Conservation (phyloP, 2,888 invertebrate genomes). For the Pterostichus niger region DNA sequence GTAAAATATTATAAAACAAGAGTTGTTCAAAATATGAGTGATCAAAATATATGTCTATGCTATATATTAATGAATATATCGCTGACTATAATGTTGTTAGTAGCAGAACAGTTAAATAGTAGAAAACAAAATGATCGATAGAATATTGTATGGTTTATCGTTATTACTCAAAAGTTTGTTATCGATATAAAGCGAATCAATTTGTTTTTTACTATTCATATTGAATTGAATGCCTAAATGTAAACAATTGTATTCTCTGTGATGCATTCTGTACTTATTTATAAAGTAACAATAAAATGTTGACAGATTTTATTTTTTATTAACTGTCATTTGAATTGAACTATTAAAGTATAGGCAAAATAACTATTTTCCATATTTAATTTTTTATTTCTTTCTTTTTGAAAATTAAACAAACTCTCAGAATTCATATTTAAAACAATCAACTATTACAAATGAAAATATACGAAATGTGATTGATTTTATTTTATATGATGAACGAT, state of each 20-base stretch:
- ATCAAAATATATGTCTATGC: constrained; percentile 31
- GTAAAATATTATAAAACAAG: constrained; percentile 31
- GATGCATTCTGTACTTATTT: constrained; percentile 45
- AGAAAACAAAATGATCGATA: constrained; percentile 18
- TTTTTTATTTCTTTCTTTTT: too few species aligned
- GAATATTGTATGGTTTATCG: background rate
- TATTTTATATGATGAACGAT: too few species aligned
- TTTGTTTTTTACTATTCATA: constrained; percentile 41
- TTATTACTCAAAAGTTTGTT: background rate
- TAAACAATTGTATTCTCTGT: constrained; percentile 44
- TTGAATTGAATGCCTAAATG: constrained; percentile 27
- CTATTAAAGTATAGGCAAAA: too few species aligned
- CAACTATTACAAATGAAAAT: too few species aligned
- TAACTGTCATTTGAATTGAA: too few species aligned
- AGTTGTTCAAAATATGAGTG: constrained; percentile 46
- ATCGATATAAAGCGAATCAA: background rate
- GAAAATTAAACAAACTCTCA: too few species aligned
- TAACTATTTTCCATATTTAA: too few species aligned
- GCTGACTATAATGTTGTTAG: constrained; percentile 27
- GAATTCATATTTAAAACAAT: too few species aligned
- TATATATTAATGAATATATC: constrained; percentile 33
- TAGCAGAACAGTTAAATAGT: constrained; percentile 14
- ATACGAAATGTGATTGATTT: too few species aligned
- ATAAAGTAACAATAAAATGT: background rate
- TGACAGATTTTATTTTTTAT: background rate